These are phyloP conservation scores for Strix aluco DNA, from an alignment of 2,113 vertebrate genomes.

Conservation along the genomic window DNA sequence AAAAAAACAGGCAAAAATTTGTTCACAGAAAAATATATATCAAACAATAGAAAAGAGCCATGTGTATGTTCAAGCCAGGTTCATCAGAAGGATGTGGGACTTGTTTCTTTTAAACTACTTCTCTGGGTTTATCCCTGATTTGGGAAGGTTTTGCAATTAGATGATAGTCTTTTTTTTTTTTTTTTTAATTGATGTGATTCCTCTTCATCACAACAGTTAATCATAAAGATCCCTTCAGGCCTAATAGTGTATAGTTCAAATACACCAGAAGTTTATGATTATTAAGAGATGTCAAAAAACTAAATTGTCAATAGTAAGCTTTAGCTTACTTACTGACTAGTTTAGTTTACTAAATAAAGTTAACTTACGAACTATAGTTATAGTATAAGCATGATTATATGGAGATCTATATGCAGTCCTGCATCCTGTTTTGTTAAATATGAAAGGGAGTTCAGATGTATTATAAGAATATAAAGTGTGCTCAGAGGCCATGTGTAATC, in stretches of 20 bases:
- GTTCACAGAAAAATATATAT: not conserved
- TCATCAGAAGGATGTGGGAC: not conserved
- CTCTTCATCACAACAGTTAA: not conserved
- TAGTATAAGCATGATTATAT: not conserved
- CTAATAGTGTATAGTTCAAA: not conserved
- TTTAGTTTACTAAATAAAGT: too few species aligned
- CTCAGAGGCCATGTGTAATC: not conserved
- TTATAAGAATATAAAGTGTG: not conserved
- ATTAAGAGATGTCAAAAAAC: not conserved
- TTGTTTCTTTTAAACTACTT: not conserved
- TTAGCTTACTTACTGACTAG: not conserved
- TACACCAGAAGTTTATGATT: not conserved
- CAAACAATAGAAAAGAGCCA: not conserved
- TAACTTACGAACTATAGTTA: not conserved
- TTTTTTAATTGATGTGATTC: not conserved
- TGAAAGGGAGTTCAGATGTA: not conserved
- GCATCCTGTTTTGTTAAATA: not conserved
- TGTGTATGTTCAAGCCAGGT: not conserved
- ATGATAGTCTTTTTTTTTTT: not conserved
- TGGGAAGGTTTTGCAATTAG: not conserved
- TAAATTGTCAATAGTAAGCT: not conserved
- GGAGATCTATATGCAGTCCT: not conserved
- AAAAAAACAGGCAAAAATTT: not conserved
- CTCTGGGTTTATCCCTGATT: not conserved
- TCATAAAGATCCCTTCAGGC: not conserved